Conservation (phyloP, 2,797 vertebrate genomes). For the Scomberomorus guttatus region DNA sequence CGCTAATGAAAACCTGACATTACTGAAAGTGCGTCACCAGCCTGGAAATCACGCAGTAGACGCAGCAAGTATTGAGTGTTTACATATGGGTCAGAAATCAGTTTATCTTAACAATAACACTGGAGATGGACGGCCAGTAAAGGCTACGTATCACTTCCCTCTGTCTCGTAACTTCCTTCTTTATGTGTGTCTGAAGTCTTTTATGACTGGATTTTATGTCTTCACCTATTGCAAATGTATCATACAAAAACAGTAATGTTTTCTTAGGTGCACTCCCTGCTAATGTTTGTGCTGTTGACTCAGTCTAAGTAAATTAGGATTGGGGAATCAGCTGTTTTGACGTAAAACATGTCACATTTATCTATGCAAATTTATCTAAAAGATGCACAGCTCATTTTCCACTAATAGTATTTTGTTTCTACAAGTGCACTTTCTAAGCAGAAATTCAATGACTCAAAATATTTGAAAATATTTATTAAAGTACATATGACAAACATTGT, state of each 20-base stretch:
- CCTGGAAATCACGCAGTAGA: neutral
- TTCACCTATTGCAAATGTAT: neutral
- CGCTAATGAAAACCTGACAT: slow-evolving; percentile 40
- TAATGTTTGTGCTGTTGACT: neutral
- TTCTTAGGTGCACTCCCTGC: neutral
- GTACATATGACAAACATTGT: slow-evolving; percentile 71
- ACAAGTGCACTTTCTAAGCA: neutral
- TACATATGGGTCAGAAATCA: slow-evolving; percentile 24
- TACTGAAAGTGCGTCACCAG: slow-evolving; percentile 53
- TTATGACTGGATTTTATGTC: neutral
- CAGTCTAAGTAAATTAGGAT: neutral
- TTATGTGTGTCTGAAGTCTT: neutral
- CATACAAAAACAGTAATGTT: neutral
- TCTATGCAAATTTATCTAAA: neutral
- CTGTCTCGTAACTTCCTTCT: neutral
- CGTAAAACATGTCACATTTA: neutral
- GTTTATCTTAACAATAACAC: slow-evolving; percentile 37
- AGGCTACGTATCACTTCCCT: neutral
- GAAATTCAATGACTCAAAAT: slow-evolving; percentile 33
- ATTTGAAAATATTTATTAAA: slow-evolving; percentile 85
- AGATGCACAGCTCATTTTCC: neutral
- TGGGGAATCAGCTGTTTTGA: neutral
- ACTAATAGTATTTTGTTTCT: neutral
- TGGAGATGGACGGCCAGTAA: slow-evolving; percentile 3
- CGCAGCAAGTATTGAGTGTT: slow-evolving; percentile 21